A percentile compares a stretch with the other conserved stretches of the same genome.
These are phyloP conservation scores for Alcedo quadribrachys DNA, from an alignment of 2,797 vertebrate genomes.

Conservation along the genomic window DNA sequence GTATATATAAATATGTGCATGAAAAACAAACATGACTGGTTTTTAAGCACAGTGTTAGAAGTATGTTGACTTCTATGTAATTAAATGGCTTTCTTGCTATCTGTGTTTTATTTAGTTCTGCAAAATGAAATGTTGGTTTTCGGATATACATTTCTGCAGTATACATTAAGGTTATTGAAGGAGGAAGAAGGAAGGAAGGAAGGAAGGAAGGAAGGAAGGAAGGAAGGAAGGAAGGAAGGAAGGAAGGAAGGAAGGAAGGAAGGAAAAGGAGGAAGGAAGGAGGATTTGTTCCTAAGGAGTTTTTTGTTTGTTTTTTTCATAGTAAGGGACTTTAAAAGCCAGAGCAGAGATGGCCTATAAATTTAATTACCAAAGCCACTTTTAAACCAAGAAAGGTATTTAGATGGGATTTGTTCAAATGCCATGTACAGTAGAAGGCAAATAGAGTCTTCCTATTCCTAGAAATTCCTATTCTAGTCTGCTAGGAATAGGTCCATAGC, in stretches of 20 bases:
- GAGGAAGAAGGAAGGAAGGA: neutral
- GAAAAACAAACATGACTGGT: neutral
- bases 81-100: neutral
- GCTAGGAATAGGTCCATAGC: neutral
- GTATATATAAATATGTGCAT: neutral
- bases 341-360: neutral
- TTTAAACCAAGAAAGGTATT: slow-evolving; percentile 20
- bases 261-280: too few relatives aligned
- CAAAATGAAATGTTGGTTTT: neutral
- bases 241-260: too few relatives aligned
- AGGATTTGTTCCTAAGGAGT: neutral
- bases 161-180: neutral
- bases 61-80: neutral
- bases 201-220: too few relatives aligned
- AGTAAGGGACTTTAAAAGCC: slow-evolving; percentile 25
- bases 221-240: too few relatives aligned
- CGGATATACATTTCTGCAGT: neutral
- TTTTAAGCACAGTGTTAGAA: neutral
- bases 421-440: neutral
- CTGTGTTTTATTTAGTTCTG: neutral
- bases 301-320: neutral
- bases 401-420: slow-evolving; percentile 57
- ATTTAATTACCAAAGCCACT: slow-evolving; percentile 46
- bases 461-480: neutral
- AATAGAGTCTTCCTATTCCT: neutral